Percentiles rank a stretch among this genome's conserved stretches.
phyloP scores from a whole-genome alignment of 2,113 vertebrate species.

The Rhinoptilus africanus region DNA sequence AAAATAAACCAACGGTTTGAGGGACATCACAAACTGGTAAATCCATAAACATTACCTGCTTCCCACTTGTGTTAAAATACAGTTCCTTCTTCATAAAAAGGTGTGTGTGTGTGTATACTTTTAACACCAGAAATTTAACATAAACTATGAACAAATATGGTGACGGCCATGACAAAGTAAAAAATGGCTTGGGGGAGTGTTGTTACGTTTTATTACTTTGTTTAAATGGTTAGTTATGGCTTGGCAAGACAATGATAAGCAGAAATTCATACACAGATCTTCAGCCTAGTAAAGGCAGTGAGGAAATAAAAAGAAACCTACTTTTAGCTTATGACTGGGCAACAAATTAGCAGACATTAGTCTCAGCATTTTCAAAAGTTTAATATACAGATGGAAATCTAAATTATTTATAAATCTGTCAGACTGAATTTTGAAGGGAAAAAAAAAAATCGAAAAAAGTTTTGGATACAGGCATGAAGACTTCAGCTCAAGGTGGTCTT shows the following conservation, averaged over 20 bases:
- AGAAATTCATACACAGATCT: not conserved
- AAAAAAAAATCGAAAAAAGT: not conserved
- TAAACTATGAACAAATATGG: not conserved
- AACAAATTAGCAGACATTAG: not conserved
- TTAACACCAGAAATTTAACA: not conserved
- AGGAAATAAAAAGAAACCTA: not conserved
- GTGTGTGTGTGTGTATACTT: not conserved
- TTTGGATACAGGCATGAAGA: not conserved
- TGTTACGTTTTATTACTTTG: not conserved
- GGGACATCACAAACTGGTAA: not conserved
- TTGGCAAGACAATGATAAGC: not conserved
- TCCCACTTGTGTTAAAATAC: not conserved
- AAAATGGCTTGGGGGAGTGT: not conserved
- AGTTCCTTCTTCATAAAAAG: not conserved
- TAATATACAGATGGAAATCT: not conserved
- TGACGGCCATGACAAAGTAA: not conserved
- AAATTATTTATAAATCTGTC: not conserved
- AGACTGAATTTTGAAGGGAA: not conserved
- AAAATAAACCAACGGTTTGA: not conserved
- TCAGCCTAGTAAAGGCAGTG: not conserved
- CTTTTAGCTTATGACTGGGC: not conserved
- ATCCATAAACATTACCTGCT: not conserved
- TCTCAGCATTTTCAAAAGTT: not conserved
- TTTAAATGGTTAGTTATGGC: not conserved
- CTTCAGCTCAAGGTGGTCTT: not conserved